phyloP scores from a whole-genome alignment of 64 coral and sea anemone species.

The Anthopleura sola region DNA sequence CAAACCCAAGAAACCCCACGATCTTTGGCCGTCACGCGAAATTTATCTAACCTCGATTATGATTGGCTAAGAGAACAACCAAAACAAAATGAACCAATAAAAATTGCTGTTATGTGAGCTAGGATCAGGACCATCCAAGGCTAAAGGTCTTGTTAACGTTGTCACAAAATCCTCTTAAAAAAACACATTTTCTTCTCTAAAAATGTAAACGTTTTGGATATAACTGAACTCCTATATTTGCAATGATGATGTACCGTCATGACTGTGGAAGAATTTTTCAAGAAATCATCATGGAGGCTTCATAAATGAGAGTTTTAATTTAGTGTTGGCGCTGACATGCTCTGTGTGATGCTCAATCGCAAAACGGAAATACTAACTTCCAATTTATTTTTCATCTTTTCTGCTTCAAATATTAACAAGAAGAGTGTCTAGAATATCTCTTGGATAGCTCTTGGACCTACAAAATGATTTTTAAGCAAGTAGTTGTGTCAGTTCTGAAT shows the following conservation, averaged over 20 bases:
- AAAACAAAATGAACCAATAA: neutral
- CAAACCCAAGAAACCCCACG: too few species aligned
- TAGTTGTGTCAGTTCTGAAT: slow-evolving; percentile 76
- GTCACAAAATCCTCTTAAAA: neutral
- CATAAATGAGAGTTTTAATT: too few species aligned
- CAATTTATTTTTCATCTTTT: neutral
- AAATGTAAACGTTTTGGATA: neutral
- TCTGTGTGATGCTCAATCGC: neutral
- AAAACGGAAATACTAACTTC: neutral
- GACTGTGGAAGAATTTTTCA: neutral
- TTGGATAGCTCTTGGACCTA: neutral
- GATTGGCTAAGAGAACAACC: neutral
- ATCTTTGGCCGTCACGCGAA: neutral
- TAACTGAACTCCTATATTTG: neutral
- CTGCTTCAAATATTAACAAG: neutral
- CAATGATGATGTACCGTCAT: neutral
- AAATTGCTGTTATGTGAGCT: neutral
- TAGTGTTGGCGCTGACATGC: neutral
- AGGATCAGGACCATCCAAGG: neutral
- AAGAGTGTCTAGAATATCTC: neutral
- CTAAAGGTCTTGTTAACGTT: neutral
- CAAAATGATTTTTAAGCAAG: slow-evolving; percentile 59
- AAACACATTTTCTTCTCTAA: neutral
- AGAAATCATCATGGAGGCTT: neutral
- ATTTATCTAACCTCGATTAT: neutral